Percentiles rank a stretch among this genome's conserved stretches.
Evolutionary conservation across 2,888 invertebrate species (phyloP).

Genomic region (Ichneumoninae sp.): DNA sequence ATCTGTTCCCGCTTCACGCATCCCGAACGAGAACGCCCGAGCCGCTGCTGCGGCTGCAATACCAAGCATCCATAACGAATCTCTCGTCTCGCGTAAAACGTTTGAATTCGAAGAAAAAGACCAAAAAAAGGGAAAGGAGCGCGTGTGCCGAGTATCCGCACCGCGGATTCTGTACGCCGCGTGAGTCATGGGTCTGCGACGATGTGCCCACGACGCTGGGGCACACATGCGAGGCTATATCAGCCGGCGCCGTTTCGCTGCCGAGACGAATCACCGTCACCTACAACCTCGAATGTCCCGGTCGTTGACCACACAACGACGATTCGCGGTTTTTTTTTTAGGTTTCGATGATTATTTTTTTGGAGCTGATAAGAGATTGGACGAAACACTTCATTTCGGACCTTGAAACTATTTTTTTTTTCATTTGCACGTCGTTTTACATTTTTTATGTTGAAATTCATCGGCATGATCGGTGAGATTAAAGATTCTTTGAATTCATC

Average conservation of each 20-base stretch:
- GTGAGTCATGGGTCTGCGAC: neutral
- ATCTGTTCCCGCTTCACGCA: conserved; percentile 37
- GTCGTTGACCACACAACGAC: too few species aligned
- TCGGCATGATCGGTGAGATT: too few species aligned
- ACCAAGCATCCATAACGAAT: conserved; percentile 51
- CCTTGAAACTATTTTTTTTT: too few species aligned
- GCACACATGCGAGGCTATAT: neutral
- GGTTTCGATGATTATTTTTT: too few species aligned
- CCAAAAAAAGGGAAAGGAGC: neutral
- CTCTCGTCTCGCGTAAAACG: conserved; percentile 24
- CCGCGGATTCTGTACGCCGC: neutral
- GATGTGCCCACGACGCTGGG: neutral
- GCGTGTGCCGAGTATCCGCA: neutral
- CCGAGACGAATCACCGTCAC: conserved; percentile 4
- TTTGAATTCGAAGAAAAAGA: conserved; percentile 10
- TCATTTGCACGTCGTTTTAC: too few species aligned
- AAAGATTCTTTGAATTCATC: too few species aligned
- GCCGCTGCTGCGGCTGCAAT: neutral
- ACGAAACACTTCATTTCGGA: too few species aligned
- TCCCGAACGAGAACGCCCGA: conserved; percentile 36
- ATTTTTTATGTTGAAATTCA: too few species aligned
- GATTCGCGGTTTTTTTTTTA: too few species aligned
- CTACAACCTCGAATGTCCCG: too few species aligned
- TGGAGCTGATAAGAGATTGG: too few species aligned
- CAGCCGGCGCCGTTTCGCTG: neutral